Conservation (phyloP, 2,113 vertebrate species). For the Pseudopipra pipra region DNA sequence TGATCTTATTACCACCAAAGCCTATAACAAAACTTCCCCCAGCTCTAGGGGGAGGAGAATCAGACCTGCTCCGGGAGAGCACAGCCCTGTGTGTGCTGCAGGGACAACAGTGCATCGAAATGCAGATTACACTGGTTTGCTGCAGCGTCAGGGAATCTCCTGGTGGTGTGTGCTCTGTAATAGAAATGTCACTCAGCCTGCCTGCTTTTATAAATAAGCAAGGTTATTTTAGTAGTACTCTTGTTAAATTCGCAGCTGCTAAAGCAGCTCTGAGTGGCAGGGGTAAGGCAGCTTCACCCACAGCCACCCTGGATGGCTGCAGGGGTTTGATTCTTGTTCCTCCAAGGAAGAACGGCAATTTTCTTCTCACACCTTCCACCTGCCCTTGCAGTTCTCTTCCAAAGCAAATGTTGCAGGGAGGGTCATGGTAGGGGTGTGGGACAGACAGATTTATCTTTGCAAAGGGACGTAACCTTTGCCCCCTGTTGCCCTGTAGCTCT, state of each 20-base stretch:
- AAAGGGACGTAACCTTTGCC: background rate
- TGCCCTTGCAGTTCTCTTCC: conserved; percentile 10
- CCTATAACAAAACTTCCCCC: background rate
- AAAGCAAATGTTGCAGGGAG: background rate
- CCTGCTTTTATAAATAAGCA: background rate
- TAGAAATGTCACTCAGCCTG: background rate
- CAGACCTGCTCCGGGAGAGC: background rate
- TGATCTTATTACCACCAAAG: background rate
- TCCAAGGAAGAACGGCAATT: background rate
- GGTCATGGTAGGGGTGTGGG: background rate
- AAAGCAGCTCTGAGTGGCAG: background rate
- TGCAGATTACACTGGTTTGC: background rate
- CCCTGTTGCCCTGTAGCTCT: background rate
- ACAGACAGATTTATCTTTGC: background rate
- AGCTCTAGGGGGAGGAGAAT: background rate
- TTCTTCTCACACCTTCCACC: conserved; percentile 59
- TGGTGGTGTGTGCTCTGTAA: background rate
- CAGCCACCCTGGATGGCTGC: background rate
- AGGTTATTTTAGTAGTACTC: background rate
- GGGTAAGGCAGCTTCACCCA: background rate
- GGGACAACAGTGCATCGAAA: background rate
- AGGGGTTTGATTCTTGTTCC: background rate
- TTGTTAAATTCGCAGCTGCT: background rate
- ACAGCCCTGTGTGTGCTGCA: background rate
- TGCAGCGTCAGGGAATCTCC: background rate